phyloP scores from a whole-genome alignment of 2,113 vertebrate genomes.

The Microcebus griseorufus region DNA sequence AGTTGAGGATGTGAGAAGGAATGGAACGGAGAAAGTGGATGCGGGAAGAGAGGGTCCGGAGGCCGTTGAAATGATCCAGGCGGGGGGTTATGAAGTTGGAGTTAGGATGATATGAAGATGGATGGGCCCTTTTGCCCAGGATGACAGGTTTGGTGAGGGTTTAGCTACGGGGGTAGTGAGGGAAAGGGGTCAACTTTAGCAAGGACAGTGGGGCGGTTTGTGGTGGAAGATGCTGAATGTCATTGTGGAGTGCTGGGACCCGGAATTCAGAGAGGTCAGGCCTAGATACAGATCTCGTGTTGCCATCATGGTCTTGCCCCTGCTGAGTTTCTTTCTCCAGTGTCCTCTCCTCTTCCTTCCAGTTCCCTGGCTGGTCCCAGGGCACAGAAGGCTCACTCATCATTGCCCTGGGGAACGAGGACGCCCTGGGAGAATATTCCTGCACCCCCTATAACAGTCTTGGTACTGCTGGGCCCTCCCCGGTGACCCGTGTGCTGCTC shows the following conservation, averaged over 20 bases:
- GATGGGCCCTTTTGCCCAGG: neutral
- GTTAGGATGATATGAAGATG: neutral
- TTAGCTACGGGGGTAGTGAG: neutral
- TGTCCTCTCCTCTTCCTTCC: neutral
- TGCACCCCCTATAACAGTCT: conserved; percentile 97
- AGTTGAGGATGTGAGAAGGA: neutral
- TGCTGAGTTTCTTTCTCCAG: neutral
- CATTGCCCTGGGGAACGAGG: conserved; percentile 92
- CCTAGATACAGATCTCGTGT: neutral
- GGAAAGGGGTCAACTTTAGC: neutral
- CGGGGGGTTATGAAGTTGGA: neutral
- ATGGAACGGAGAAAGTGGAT: neutral
- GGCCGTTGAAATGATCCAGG: neutral
- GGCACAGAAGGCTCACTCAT: conserved; percentile 91
- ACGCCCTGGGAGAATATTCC: conserved; percentile 92
- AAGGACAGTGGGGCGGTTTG: neutral
- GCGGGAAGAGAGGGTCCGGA: too few species aligned
- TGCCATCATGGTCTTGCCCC: neutral
- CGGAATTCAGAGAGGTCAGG: neutral
- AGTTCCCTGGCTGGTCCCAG: conserved; percentile 95
- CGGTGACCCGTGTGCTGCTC: conserved; percentile 91
- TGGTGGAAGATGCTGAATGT: neutral
- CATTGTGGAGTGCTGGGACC: accelerated
- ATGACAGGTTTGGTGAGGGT: neutral
- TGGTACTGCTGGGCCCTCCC: conserved; percentile 92